phyloP scores from a whole-genome alignment of 2,797 vertebrate genomes.

The Enteromius fasciolatus region DNA sequence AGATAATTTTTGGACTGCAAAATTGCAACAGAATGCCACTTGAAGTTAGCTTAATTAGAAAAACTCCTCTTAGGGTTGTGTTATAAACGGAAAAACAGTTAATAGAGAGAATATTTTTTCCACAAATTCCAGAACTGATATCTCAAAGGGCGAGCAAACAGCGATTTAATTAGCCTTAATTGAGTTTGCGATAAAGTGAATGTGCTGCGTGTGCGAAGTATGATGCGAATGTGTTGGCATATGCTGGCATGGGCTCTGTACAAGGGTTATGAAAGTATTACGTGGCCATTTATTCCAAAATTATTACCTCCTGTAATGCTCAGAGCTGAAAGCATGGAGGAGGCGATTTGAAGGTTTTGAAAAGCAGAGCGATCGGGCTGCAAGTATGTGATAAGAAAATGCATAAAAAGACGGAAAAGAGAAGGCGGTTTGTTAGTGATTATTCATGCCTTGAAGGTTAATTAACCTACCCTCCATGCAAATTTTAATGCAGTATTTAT shows the following conservation, averaged over 20 bases:
- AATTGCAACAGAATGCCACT: neutral
- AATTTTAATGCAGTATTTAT: constrained; percentile 29
- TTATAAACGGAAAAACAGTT: neutral
- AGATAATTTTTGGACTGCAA: neutral
- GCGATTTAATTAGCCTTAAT: neutral
- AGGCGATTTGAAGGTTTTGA: constrained; percentile 1
- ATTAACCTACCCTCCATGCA: constrained; percentile 57
- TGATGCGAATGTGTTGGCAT: neutral
- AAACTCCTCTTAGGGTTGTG: neutral
- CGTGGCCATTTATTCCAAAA: constrained; percentile 40
- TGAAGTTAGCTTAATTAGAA: neutral
- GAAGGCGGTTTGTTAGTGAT: constrained; percentile 53
- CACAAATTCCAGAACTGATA: neutral
- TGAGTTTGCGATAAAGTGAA: neutral
- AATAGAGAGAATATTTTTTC: neutral
- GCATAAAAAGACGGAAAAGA: neutral
- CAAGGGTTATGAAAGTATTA: constrained; percentile 42
- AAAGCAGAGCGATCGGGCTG: constrained; percentile 39
- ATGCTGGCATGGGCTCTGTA: neutral
- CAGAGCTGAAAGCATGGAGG: constrained; percentile 34
- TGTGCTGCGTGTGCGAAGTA: neutral
- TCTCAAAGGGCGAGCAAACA: neutral
- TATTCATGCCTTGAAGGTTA: constrained; percentile 64
- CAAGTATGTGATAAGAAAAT: constrained; percentile 45
- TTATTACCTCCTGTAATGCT: constrained; percentile 29